Evolutionary conservation across 2,797 vertebrate species (phyloP), one percentile per base, ranked within the genome.

Genomic region (Rallus crepitans): DNA sequence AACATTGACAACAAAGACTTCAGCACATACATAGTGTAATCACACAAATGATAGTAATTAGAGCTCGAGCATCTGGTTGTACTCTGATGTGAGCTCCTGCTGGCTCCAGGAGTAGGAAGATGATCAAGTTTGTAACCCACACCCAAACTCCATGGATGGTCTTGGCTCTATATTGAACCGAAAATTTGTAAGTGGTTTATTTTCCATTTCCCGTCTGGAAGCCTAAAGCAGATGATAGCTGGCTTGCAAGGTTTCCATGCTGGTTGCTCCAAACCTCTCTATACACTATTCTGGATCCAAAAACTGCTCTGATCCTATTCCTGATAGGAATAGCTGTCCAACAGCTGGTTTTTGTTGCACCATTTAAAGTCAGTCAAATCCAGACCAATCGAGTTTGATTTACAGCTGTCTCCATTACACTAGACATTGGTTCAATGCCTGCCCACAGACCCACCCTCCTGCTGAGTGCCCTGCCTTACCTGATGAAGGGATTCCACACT

Each of bases 401-500:
- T 73, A 84, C 31, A 93, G 78, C 21, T 66, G 72, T 53, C 57
- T 60, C 64, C 69, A 55, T 64, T 31, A 85, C 45, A 61, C 25
- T 11, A 55, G 69, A 89, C 23, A 68, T 35, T 17, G 4, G 45
- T 70, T 68, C 45, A 37, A 15, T 48, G 35, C 64, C 57, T 78
- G 63, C 37, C 72, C 64, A 72, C 39, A 83, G 53, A 60, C 39
- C 42, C 42, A 21, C 47, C 53, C 27, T 69, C 18, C 64, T 60
- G 82, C 52, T 3, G 1, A 86, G 63, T 12, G 11, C 35, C 17
- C 24, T 8, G 4, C 87, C 97, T 91, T 84, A 99, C 99, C 98
- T 98, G 98, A 66, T 97, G 86, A 85, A 97, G 96, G 14, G 96
- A 94, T 80, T 98, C 97, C 12, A 96, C 92, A 35, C 97, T 98